Conservation (phyloP, 2,888 invertebrate genomes). For the Parelbella ahira region DNA sequence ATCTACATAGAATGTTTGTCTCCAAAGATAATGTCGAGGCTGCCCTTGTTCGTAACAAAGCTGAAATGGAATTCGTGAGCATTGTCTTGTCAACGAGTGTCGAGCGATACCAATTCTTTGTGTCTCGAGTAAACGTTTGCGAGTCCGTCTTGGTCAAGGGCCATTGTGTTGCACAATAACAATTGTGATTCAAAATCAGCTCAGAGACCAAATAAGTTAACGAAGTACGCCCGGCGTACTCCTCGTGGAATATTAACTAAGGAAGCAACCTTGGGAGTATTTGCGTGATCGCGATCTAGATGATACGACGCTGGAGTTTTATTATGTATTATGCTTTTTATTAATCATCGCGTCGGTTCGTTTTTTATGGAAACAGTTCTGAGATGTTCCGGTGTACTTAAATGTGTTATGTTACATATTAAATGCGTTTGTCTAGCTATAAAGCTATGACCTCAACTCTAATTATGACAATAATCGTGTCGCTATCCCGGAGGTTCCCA, state of each 20-base stretch:
- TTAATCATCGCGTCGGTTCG: not conserved
- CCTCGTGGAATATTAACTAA: slow-evolving; percentile 58
- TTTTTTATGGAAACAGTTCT: not conserved
- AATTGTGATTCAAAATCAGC: slow-evolving; percentile 63
- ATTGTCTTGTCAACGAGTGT: slow-evolving; percentile 34
- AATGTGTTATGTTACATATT: not conserved
- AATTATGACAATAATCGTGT: no score
- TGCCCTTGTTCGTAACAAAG: slow-evolving; percentile 27
- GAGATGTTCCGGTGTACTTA: slow-evolving; percentile 2
- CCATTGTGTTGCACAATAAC: slow-evolving; percentile 59
- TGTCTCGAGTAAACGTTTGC: slow-evolving; percentile 22
- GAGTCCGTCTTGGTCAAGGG: slow-evolving; percentile 35
- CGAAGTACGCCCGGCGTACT: slow-evolving; percentile 42
- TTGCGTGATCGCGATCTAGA: slow-evolving; percentile 50
- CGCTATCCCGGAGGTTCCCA: no score
- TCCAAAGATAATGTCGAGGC: slow-evolving; percentile 24
- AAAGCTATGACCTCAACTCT: no score
- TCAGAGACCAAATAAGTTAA: slow-evolving; percentile 60
- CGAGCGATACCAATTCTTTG: slow-evolving; percentile 20
- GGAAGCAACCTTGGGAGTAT: slow-evolving; percentile 42
- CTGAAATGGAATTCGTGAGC: slow-evolving; percentile 36
- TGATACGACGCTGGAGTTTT: slow-evolving; percentile 34
- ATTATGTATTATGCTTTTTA: no score
- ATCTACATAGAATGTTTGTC: slow-evolving; percentile 27
- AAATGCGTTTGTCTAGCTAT: no score